phyloP scores from a whole-genome alignment of 2,797 vertebrate species.

The Melopsittacus undulatus region DNA sequence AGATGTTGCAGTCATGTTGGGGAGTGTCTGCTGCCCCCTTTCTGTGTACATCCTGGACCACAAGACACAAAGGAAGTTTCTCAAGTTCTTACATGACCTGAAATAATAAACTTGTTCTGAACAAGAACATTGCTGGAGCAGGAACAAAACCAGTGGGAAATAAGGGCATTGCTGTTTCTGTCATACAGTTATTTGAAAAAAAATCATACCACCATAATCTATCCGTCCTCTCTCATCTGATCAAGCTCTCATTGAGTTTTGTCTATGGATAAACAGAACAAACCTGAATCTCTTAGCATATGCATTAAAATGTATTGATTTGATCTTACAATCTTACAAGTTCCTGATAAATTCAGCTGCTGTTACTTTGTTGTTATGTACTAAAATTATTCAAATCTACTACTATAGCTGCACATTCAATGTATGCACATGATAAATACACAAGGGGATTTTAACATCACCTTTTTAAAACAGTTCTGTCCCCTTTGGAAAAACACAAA shows the following conservation, averaged over 20 bases:
- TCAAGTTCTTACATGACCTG: neutral
- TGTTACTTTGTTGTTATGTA: neutral
- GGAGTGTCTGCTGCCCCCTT: rapidly evolving
- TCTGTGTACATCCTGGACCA: neutral
- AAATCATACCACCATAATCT: neutral
- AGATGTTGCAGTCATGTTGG: rapidly evolving
- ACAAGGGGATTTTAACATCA: neutral
- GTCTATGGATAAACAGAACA: neutral
- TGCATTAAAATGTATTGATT: neutral
- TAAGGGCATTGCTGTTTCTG: neutral
- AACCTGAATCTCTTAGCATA: neutral
- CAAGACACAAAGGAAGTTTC: neutral
- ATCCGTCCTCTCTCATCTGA: neutral
- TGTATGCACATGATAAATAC: neutral
- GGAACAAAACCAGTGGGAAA: neutral
- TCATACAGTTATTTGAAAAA: neutral
- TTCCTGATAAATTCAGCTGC: neutral
- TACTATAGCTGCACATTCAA: neutral
- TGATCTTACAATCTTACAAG: neutral
- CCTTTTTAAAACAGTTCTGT: neutral
- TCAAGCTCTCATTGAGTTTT: neutral
- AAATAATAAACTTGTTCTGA: neutral
- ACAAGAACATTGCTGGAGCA: rapidly evolving
- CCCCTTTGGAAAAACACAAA: neutral
- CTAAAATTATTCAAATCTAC: neutral